Evolutionary conservation across 2,113 vertebrate genomes (phyloP), one percentile per base, ranked within the genome.

Genomic region (Oostethus manadensis): DNA sequence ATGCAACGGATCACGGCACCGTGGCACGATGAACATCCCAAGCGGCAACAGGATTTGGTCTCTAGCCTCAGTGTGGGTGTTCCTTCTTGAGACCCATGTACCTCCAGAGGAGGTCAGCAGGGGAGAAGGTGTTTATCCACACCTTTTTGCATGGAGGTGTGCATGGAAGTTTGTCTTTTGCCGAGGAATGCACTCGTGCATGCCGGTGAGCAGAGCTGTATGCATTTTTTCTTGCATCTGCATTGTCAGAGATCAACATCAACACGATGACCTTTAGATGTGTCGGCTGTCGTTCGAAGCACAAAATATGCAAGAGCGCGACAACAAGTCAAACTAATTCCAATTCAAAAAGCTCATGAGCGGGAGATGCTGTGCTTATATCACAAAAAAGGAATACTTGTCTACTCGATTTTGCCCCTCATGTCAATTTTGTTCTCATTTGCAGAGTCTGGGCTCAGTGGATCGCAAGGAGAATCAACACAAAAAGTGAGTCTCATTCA

Each of bases 391-490:
- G 3, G 2, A 42, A 42, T 14, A 14, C 11, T 42, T 14, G 0
- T 42, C 1, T 3, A 42, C 6, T 42, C 6, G 38, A 42, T 42
- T 42, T 42, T 42, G 38, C 38, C 38, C 14, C 38, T 14, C 38
- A 42, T 42, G 15, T 13, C 35, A 18, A 17, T 47, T 60, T 70
- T 47, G 62, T 54, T 79, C 71, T 86, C 64, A 68, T 72, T 90
- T 86, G 3, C 87, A 93, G 92, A 93, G 92, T 79, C 82, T 93
- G 77, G 92, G 92, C 51, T 93, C 92, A 0, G 91, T 90, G 0
- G 92, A 93, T 74, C 89, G 91, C 73, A 93, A 92, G 78, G 92
- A 92, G 70, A 87, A 87, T 55, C 89, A 89, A 71, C 86, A 84
- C 23, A 89, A 90, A 18, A 93, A 91, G 92, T 93, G 90, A 91